These are phyloP conservation scores for Chaetophractus vellerosus DNA, from an alignment of 2,797 vertebrate species.

Conservation along the genomic window DNA sequence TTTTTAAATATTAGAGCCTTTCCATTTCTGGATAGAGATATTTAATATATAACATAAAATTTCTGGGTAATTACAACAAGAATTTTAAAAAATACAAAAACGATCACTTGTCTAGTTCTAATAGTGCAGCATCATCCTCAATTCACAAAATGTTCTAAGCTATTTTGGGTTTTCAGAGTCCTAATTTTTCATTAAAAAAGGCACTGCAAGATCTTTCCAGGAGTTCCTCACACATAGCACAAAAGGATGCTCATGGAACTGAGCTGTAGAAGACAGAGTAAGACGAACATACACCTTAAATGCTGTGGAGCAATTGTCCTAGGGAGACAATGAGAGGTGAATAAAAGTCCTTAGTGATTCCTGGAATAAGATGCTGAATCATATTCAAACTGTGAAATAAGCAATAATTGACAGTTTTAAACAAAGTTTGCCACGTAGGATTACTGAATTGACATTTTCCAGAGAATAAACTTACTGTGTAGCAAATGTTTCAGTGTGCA, in stretches of 20 bases:
- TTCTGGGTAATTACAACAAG: conserved; percentile 3
- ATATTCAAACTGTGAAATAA: neutral
- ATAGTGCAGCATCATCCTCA: neutral
- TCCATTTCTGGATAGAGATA: neutral
- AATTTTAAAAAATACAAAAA: neutral
- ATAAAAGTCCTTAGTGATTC: neutral
- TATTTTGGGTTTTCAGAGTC: conserved; percentile 70
- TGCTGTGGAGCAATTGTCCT: too few species aligned
- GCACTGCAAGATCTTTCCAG: neutral
- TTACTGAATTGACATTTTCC: neutral
- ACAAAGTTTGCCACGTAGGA: neutral
- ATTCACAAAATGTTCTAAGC: conserved; percentile 52
- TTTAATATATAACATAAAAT: neutral
- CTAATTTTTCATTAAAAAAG: conserved; percentile 52
- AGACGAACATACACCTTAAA: neutral
- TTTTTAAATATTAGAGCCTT: neutral
- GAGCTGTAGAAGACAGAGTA: neutral
- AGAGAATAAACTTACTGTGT: neutral
- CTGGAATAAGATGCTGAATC: neutral
- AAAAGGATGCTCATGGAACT: neutral
- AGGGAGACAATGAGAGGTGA: neutral
- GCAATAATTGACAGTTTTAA: neutral
- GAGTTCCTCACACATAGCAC: conserved; percentile 6
- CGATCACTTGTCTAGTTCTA: neutral
- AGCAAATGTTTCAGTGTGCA: neutral